These are phyloP conservation scores for Tetropium fuscum DNA, from an alignment of 2,888 invertebrate species.

Conservation along the genomic window DNA sequence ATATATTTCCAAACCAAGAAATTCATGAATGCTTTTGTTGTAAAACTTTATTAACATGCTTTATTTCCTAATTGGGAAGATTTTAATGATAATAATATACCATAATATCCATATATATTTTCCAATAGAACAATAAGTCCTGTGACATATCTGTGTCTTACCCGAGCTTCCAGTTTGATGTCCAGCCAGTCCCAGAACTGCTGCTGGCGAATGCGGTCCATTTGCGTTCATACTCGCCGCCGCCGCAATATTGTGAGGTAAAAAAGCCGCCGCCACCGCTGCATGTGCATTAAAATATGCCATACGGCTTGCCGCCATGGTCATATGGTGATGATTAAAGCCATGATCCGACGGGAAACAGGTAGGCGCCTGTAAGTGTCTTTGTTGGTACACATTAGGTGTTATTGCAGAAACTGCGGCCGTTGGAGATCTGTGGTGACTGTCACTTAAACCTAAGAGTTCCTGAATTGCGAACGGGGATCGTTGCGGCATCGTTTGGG, in stretches of 20 bases:
- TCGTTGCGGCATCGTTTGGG: slow-evolving; percentile 80
- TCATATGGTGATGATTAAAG: slow-evolving; percentile 74
- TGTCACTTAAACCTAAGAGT: slow-evolving; percentile 81
- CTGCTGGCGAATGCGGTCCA: slow-evolving; percentile 59
- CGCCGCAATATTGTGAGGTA: slow-evolving; percentile 75
- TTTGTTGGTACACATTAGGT: slow-evolving; percentile 67
- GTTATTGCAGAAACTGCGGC: slow-evolving; percentile 67
- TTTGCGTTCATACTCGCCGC: slow-evolving; percentile 63
- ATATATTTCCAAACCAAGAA: no score
- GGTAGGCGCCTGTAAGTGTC: slow-evolving; percentile 62
- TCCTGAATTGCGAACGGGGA: slow-evolving; percentile 93
- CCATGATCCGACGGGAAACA: slow-evolving; percentile 67
- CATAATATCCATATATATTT: no score
- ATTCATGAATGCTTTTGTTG: no score
- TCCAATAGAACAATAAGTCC: no score
- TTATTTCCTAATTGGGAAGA: no score
- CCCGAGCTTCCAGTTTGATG: slow-evolving; percentile 62
- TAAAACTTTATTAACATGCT: no score
- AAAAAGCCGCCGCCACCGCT: slow-evolving; percentile 89
- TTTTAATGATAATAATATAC: no score
- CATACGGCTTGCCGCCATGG: slow-evolving; percentile 83
- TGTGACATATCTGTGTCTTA: slow-evolving; percentile 51
- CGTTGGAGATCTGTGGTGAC: slow-evolving; percentile 63
- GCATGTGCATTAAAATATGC: slow-evolving; percentile 93
- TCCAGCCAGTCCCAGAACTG: slow-evolving; percentile 63